Percentiles rank a stretch among this genome's conserved stretches.
phyloP scores from a whole-genome alignment of 2,888 invertebrate genomes.

The Vesta saturnalis region DNA sequence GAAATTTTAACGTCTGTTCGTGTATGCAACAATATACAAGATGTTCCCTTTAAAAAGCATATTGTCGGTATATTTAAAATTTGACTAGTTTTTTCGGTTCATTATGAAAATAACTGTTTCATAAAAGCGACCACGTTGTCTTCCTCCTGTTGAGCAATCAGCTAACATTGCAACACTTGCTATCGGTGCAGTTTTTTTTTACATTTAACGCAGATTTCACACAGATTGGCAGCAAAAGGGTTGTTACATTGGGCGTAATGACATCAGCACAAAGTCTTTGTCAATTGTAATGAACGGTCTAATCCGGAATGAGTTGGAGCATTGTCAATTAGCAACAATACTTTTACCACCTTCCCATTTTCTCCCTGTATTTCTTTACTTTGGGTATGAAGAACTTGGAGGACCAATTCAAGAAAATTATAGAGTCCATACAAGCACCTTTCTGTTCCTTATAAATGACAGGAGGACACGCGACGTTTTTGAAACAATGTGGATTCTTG shows the following conservation, averaged over 20 bases:
- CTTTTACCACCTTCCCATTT: background rate
- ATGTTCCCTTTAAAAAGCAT: too few species aligned
- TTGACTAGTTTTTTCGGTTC: too few species aligned
- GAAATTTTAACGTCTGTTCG: too few species aligned
- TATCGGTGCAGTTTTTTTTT: background rate
- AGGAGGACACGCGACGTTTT: background rate
- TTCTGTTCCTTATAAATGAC: background rate
- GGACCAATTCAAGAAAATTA: too few species aligned
- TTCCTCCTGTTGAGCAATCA: background rate
- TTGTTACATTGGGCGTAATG: background rate
- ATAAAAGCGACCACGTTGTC: too few species aligned
- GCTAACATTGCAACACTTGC: background rate
- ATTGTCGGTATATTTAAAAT: too few species aligned
- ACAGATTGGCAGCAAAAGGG: background rate
- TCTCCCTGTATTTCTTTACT: background rate
- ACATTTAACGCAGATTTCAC: background rate
- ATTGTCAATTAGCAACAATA: too few species aligned
- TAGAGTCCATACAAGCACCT: background rate
- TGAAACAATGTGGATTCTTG: background rate
- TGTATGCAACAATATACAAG: too few species aligned
- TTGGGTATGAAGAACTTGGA: too few species aligned
- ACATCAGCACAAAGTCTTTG: background rate
- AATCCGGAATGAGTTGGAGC: background rate
- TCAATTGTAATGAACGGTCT: background rate
- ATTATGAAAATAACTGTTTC: too few species aligned